Percentiles rank a stretch among this genome's conserved stretches.
Evolutionary conservation across 1,140 invertebrate species (phyloP).

Genomic region (Apolygus lucorum): DNA sequence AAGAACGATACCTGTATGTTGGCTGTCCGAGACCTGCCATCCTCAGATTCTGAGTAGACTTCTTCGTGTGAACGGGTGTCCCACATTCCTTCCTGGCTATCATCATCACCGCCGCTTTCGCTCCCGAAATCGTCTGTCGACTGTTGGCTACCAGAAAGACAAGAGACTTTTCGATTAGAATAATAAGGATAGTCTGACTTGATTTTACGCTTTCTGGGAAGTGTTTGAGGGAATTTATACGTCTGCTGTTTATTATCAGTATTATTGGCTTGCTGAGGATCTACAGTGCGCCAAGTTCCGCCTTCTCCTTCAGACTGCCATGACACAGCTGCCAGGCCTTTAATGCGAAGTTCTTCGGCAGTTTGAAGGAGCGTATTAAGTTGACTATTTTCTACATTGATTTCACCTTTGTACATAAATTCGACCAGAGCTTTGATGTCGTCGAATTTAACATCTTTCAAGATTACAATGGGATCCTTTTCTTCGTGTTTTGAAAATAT

Average conservation of each 20-base stretch:
- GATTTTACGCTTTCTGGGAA: slow-evolving; percentile 22
- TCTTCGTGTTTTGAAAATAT: slow-evolving; percentile 82
- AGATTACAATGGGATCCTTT: slow-evolving; percentile 73
- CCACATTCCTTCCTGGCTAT: slow-evolving; percentile 29
- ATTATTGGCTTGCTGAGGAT: slow-evolving; percentile 21
- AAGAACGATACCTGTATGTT: too few relatives aligned
- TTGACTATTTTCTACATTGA: slow-evolving; percentile 83
- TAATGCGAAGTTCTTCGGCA: slow-evolving; percentile 82
- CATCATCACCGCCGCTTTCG: slow-evolving; percentile 24
- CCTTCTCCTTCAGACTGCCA: slow-evolving; percentile 46
- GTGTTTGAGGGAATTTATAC: neutral
- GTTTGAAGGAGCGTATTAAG: slow-evolving; percentile 78
- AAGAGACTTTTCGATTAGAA: slow-evolving; percentile 22
- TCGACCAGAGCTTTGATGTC: slow-evolving; percentile 80
- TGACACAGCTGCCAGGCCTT: slow-evolving; percentile 80
- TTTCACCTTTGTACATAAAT: slow-evolving; percentile 94
- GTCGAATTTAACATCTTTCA: slow-evolving; percentile 73
- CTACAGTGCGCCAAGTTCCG: slow-evolving; percentile 33
- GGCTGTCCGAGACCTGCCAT: slow-evolving; percentile 20
- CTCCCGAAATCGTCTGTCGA: slow-evolving; percentile 21
- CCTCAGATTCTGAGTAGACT: slow-evolving; percentile 26
- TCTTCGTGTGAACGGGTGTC: slow-evolving; percentile 28
- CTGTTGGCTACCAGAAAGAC: slow-evolving; percentile 11
- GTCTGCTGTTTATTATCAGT: slow-evolving; percentile 22
- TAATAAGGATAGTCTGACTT: slow-evolving; percentile 15